Base-by-base conservation (phyloP, 2,888 invertebrate species). In the Mesorhabditis sp. region DNA sequence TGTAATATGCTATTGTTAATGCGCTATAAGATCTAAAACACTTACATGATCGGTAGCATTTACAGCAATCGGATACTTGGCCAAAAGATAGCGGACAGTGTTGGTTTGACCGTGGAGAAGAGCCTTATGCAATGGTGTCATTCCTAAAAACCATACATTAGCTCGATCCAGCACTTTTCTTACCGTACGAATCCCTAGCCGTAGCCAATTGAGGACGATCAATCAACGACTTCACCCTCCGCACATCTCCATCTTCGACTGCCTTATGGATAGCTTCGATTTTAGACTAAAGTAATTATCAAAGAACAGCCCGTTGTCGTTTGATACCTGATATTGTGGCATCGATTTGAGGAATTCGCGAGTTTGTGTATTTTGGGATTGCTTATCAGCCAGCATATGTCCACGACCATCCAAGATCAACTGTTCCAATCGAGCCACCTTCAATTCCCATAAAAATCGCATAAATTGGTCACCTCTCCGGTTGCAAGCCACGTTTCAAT, bases 221-320 rank as follows among this genome's bases (percentile, higher is more conserved):
- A 89, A 87, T 95, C 93, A 78, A 81, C 65, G 77, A 86, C 91
- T 78, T 92, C 90, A 95, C 88, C 80, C 93, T 92, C 80, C 92
- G 89, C 76, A 95, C 89, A 83, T 91, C 92, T 4, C 95, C 95
- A 79, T 92, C 91, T 80, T 91, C 90, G 41, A 94, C 92, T 45
- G 94, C 93, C 80, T 91, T 88, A 86, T 95, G 95, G 44, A 95
- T 93, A 72, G 91, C 90, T 76, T 92, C 91, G 78, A 95, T 94
- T 90, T 95, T 94, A 80, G 91, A 90, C 94, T 94, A 82, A 42
- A 86, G 86, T 68, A 10, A 66, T 6, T 62, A 62, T 62, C 13
- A 62, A n/a, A 67, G 42, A 45, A 66, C 50, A 66, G 45, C 13
- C 42, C 5, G 10, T 45, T 44, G 13, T 45, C 45, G 5, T 43